These are phyloP conservation scores for Trogon surrucura DNA, from an alignment of 2,113 vertebrate genomes.

Conservation along the genomic window DNA sequence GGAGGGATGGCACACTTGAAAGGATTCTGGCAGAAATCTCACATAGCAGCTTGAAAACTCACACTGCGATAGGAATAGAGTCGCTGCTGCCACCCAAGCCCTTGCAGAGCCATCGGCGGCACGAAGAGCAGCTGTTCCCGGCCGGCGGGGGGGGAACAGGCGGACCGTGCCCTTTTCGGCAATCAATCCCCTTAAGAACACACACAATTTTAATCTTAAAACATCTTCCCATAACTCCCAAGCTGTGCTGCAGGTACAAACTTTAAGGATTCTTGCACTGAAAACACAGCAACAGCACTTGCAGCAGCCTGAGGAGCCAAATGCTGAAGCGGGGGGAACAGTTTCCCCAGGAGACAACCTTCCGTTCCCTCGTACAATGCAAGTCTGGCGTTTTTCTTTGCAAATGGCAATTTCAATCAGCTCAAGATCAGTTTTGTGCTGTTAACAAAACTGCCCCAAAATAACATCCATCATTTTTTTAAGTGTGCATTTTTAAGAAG, in stretches of 20 bases:
- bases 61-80: slow-evolving; percentile 48
- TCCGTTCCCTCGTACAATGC: not conserved
- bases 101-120: not conserved
- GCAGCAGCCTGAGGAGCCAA: not conserved
- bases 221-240: not conserved
- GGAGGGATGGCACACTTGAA: slow-evolving; percentile 20
- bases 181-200: slow-evolving; percentile 23
- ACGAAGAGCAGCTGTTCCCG: slow-evolving; percentile 69
- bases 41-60: slow-evolving; percentile 67
- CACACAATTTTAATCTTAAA: not conserved
- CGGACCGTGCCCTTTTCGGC: slow-evolving; percentile 13
- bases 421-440: not conserved
- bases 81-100: not conserved
- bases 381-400: not conserved
- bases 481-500: not conserved
- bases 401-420: not conserved
- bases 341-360: not conserved
- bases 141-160: not conserved
- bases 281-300: not conserved
- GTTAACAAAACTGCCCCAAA: not conserved
- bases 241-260: not conserved
- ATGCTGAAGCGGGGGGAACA: not conserved
- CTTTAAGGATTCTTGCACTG: not conserved
- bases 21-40: slow-evolving; percentile 61
- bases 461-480: not conserved